These are phyloP conservation scores for Trematocara macrostoma DNA, from an alignment of 2,113 vertebrate species.

Conservation along the genomic window DNA sequence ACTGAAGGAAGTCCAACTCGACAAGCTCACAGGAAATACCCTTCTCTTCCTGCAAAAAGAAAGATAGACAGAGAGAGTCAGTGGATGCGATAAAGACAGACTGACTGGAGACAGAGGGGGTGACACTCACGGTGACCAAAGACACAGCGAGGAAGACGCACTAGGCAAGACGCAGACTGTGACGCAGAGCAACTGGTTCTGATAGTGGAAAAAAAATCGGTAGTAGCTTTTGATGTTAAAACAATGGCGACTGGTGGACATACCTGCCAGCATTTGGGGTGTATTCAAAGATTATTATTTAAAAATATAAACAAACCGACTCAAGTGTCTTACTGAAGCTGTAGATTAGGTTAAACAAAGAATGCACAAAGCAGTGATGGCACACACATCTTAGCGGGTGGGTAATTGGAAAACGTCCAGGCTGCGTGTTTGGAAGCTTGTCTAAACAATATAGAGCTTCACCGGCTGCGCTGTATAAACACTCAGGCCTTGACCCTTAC, in stretches of 20 bases:
- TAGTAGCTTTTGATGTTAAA: background rate
- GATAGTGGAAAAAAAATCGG: constrained; percentile 1
- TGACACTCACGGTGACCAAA: background rate
- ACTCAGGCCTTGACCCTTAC: constrained; percentile 63
- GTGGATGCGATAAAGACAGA: constrained; percentile 31
- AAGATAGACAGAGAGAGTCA: constrained; percentile 42
- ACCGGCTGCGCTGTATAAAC: constrained; percentile 75
- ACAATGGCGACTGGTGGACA: background rate
- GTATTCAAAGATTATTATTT: background rate
- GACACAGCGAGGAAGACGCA: background rate
- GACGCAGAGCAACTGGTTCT: background rate
- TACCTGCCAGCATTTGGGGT: background rate
- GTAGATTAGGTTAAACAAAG: constrained; percentile 46
- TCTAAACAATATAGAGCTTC: constrained; percentile 73
- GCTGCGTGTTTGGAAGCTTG: constrained; percentile 72
- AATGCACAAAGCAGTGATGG: constrained; percentile 42
- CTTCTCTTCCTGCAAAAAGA: constrained; percentile 86
- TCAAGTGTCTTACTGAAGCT: background rate
- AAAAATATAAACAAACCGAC: background rate
- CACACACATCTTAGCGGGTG: constrained; percentile 47
- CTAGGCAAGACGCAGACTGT: background rate
- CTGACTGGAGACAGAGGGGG: constrained; percentile 46
- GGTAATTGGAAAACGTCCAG: constrained; percentile 61
- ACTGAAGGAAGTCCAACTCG: constrained; percentile 91
- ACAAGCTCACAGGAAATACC: constrained; percentile 92